Evolutionary conservation across 1,140 invertebrate genomes (phyloP), one percentile per base, ranked within the genome.

Genomic region (Anoplolepis gracilipes): DNA sequence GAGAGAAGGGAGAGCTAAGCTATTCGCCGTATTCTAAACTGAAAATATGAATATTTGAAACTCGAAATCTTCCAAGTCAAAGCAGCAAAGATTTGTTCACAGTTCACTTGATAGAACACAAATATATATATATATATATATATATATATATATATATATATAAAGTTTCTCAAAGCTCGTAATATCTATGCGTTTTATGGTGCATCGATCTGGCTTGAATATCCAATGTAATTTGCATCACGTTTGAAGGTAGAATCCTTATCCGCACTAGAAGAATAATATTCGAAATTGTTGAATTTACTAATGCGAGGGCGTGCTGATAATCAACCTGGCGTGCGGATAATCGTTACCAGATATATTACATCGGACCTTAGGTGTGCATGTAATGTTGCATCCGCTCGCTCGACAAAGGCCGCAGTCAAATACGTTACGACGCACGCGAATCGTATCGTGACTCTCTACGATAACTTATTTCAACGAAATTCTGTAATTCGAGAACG

Each of bases 281-380:
- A 49, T 49, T 72, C 33, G 57, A 59, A 72, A 72, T 72, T 70
- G 70, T 70, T 59, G 57, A 5, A 81, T 72, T 72, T 57, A 13
- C 22, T 25, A 36, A 72, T 10, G 42, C 59, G 42, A 69, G 39
- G 42, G 79, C 67, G 78, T 75, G 67, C 85, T 53, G 59, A 78
- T 90, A 89, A 90, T 85, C 46, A 89, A 84, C 42, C 84, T 90
- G 79, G 85, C 85, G 87, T 88, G 87, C 77, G 67, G 77, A 62
- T 89, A 89, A 89, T 90, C 39, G 11, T 8, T 19, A 25, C 36
- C 30, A 19, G 65, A 13, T 65, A 49, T 49, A 78, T 55, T 49
- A 33, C 49, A 42, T 55, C 73, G 42, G 5, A 22, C 73, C 28
- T 36, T 75, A 81, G 67, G 85, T 86, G 72, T 69, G 53, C 55